These are phyloP conservation scores for Acanthosepion esculentum DNA, from an alignment of 2,888 invertebrate species.

Conservation along the genomic window DNA sequence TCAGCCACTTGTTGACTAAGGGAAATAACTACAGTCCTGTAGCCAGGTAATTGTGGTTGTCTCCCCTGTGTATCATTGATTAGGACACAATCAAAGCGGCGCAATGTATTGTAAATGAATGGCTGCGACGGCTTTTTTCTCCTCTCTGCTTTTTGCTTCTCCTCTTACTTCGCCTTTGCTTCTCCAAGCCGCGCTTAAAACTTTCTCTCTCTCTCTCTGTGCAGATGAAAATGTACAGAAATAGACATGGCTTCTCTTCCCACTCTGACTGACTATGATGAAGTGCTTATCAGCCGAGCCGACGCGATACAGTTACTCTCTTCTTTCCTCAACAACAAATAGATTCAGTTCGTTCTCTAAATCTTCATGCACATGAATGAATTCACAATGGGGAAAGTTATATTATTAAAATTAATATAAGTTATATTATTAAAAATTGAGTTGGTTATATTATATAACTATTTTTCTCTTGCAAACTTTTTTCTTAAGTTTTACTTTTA, in stretches of 20 bases:
- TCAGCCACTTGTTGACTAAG: neutral
- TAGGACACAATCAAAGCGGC: constrained; percentile 4
- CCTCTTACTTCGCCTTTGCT: neutral
- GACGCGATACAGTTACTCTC: too few relatives aligned
- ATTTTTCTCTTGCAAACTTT: too few relatives aligned
- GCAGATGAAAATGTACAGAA: neutral
- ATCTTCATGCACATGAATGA: too few relatives aligned
- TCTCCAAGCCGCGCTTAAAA: neutral
- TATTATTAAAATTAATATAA: too few relatives aligned
- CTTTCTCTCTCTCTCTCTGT: neutral
- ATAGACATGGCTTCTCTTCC: too few relatives aligned
- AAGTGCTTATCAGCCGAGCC: too few relatives aligned
- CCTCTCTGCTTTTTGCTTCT: neutral
- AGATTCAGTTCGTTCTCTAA: too few relatives aligned
- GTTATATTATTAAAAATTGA: too few relatives aligned
- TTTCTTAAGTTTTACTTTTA: too few relatives aligned
- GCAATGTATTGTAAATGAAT: constrained; percentile 4
- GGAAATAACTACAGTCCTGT: neutral
- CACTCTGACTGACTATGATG: too few relatives aligned
- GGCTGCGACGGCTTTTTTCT: neutral
- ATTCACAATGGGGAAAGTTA: too few relatives aligned
- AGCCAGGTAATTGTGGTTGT: constrained; percentile 12
- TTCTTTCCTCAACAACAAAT: neutral
- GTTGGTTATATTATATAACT: too few relatives aligned
- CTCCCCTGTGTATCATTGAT: constrained; percentile 13